phyloP scores from a whole-genome alignment of 2,113 vertebrate species.

The Lamprologus lemairii region DNA sequence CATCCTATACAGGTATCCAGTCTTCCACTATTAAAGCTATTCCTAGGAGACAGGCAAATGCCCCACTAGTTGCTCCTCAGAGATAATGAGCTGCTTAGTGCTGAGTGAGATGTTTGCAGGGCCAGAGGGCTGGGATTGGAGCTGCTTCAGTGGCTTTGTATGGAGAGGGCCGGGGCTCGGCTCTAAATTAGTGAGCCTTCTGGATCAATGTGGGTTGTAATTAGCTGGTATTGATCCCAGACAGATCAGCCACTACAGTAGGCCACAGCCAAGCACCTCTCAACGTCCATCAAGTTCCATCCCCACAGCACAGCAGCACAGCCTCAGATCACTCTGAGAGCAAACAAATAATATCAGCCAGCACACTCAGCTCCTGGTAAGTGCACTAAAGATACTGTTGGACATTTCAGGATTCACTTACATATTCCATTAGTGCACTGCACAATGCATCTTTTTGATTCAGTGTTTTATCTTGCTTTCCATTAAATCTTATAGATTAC shows the following conservation, averaged over 20 bases:
- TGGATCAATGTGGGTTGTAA: slow-evolving; percentile 73
- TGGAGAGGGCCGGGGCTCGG: slow-evolving; percentile 37
- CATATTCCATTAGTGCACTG: slow-evolving; percentile 58
- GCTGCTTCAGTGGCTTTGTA: slow-evolving; percentile 45
- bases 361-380: slow-evolving; percentile 52
- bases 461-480: slow-evolving; percentile 47
- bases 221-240: slow-evolving; percentile 74
- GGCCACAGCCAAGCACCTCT: slow-evolving; percentile 63
- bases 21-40: not conserved
- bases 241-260: slow-evolving; percentile 67
- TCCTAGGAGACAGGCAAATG: slow-evolving; percentile 33
- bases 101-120: slow-evolving; percentile 64
- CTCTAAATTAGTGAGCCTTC: slow-evolving; percentile 68
- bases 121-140: slow-evolving; percentile 53
- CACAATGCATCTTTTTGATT: slow-evolving; percentile 51
- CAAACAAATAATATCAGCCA: slow-evolving; percentile 58
- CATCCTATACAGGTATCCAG: not conserved
- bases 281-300: slow-evolving; percentile 56
- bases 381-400: slow-evolving; percentile 53
- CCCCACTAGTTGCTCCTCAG: slow-evolving; percentile 51
- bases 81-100: slow-evolving; percentile 63
- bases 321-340: slow-evolving; percentile 48
- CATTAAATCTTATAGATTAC: slow-evolving; percentile 52
- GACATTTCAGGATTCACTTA: slow-evolving; percentile 60
- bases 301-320: slow-evolving; percentile 19